Percentiles rank a stretch among this genome's conserved stretches.
Evolutionary conservation across 2,888 invertebrate species (phyloP).

Genomic region (Drosophila falleni): DNA sequence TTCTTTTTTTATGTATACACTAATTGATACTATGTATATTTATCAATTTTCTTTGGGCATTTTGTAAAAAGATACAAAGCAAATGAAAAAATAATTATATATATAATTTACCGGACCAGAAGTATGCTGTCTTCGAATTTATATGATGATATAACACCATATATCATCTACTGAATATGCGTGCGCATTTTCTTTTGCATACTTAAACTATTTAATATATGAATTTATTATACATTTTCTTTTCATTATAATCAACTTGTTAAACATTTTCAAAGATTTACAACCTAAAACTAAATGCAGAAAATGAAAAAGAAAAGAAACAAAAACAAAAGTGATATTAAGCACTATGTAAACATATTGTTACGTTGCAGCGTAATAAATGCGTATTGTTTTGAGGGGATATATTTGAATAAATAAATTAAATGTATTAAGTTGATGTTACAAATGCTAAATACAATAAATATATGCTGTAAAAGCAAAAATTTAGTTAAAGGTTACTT

Average conservation of each 20-base stretch:
- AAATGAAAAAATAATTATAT: conserved; percentile 33
- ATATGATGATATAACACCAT: conserved; percentile 47
- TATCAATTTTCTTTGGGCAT: conserved; percentile 48
- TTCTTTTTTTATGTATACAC: conserved; percentile 61
- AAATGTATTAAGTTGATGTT: conserved; percentile 78
- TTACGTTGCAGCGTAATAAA: conserved; percentile 72
- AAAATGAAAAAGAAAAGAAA: conserved; percentile 38
- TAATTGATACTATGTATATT: conserved; percentile 71
- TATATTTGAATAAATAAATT: conserved; percentile 63
- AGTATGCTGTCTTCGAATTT: conserved; percentile 74
- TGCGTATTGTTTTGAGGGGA: conserved; percentile 74
- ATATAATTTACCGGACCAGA: conserved; percentile 75
- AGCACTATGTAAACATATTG: conserved; percentile 76
- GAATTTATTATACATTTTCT: conserved; percentile 41
- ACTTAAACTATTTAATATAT: conserved; percentile 51
- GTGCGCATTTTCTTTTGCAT: conserved; percentile 61
- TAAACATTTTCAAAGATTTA: conserved; percentile 67
- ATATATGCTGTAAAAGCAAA: conserved; percentile 45
- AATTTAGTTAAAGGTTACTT: not conserved
- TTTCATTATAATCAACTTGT: conserved; percentile 61
- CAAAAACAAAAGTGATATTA: conserved; percentile 69
- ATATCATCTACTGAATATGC: conserved; percentile 44
- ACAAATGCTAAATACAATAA: conserved; percentile 70
- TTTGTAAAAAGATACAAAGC: conserved; percentile 37
- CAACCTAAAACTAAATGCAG: conserved; percentile 38